Evolutionary conservation across 2,888 invertebrate genomes (phyloP).

Genomic region (Drosophila paranaensis): DNA sequence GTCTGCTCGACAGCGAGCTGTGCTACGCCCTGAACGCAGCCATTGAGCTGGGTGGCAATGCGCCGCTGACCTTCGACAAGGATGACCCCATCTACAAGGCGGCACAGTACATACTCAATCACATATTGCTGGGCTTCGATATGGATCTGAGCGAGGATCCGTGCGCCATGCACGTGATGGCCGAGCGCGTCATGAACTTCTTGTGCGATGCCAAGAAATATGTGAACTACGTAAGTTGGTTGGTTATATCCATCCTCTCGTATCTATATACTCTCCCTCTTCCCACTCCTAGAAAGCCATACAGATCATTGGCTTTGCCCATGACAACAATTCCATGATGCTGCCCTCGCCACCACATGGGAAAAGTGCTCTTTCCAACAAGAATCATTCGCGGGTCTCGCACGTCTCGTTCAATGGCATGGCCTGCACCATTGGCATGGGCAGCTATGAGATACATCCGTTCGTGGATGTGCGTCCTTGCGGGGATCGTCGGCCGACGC

Average conservation of each 20-base stretch:
- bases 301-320: constrained; percentile 75
- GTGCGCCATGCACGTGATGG: constrained; percentile 53
- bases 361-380: constrained; percentile 5
- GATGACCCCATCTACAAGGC: constrained; percentile 82
- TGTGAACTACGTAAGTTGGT: constrained; percentile 74
- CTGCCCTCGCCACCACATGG: constrained; percentile 22
- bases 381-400: constrained; percentile 50
- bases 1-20: constrained; percentile 74
- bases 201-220: constrained; percentile 79
- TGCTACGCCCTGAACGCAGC: constrained; percentile 79
- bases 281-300: constrained; percentile 70
- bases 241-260: too few species aligned
- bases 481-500: constrained; percentile 78
- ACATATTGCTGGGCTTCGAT: constrained; percentile 75
- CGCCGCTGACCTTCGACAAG: constrained; percentile 57
- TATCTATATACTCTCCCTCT: background rate
- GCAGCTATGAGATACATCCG: constrained; percentile 81
- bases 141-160: constrained; percentile 78
- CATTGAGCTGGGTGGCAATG: constrained; percentile 70
- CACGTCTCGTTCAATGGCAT: constrained; percentile 80
- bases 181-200: constrained; percentile 66
- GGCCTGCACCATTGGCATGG: constrained; percentile 79
- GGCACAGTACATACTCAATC: constrained; percentile 81
- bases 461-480: constrained; percentile 75
- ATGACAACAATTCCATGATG: constrained; percentile 53